Base-by-base conservation (phyloP, 2,797 vertebrate species). In the Chloroceryle amazona region DNA sequence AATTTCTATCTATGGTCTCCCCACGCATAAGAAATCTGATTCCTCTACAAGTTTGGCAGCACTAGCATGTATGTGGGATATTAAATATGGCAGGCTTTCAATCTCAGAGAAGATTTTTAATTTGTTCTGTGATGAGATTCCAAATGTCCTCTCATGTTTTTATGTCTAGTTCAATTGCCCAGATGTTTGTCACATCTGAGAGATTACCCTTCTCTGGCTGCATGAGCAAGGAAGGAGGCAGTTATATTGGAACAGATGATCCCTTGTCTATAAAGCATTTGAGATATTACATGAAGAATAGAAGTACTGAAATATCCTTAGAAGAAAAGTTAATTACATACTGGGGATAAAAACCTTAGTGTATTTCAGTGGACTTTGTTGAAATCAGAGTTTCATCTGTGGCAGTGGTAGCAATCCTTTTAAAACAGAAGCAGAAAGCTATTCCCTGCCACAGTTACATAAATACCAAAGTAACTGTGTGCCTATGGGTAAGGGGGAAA, bases 101-200 rank as follows among this genome's bases (percentile, higher is more conserved):
- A 17, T 55, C 26, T 26, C 35, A 65, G 51, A n/a, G 5, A 41
- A 29, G 39, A 39, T 42, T 84, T 94, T 72, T 90, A 75, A 86
- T 93, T 89, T 5, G 3, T 75, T 86, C 58, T 92, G n/a, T 93
- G 81, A 68, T 91, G 62, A 89, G 63, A 86, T 81, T 89, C 92
- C 78, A 84, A 93, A 86, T 75, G 33, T 72, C 54, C n/a, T 93
- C 44, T 72, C 55, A 79, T 67, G 35, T n/a, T 95, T 94, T 81
- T 61, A 81, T 81, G 73, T 58, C 83, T 84, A 54, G 42, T 79
- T 94, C 66, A 86, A 54, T 86, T 90, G 78, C 66, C 41, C 66
- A 92, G 81, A 89, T 84, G 58, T 81, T 90, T 90, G 23, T 65
- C 42, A 76, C 33, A 81, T 90, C 63, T 72, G 66, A 93, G 58